phyloP scores from a whole-genome alignment of 2,113 vertebrate species.

The Sceloporus undulatus region DNA sequence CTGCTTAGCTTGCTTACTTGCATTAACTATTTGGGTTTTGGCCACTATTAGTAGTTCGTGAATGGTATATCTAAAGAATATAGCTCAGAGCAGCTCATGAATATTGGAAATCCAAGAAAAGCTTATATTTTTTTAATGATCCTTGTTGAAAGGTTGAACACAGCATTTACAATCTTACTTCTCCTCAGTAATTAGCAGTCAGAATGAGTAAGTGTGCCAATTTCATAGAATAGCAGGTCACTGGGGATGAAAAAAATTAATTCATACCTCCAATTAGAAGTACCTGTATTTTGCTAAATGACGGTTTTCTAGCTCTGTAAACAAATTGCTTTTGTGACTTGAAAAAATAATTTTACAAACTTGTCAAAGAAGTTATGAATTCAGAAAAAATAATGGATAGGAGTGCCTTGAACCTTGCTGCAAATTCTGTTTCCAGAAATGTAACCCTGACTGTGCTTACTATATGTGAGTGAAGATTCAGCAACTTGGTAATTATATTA shows the following conservation, averaged over 20 bases:
- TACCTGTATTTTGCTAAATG: slow-evolving; percentile 29
- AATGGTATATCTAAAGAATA: neutral
- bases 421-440: neutral
- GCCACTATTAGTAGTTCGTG: slow-evolving; percentile 26
- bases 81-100: slow-evolving; percentile 33
- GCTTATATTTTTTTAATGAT: slow-evolving; percentile 43
- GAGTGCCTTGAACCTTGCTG: neutral
- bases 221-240: slow-evolving; percentile 40
- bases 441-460: slow-evolving; percentile 8
- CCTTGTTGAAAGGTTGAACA: slow-evolving; percentile 29
- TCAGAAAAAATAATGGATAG: neutral
- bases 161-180: slow-evolving; percentile 30
- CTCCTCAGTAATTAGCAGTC: slow-evolving; percentile 42
- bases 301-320: slow-evolving; percentile 33
- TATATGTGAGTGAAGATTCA: slow-evolving; percentile 54
- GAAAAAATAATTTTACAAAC: slow-evolving; percentile 1
- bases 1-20: neutral
- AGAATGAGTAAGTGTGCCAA: slow-evolving; percentile 37
- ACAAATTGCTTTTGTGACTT: slow-evolving; percentile 36
- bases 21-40: slow-evolving; percentile 1
- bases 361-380: slow-evolving; percentile 4
- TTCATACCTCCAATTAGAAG: slow-evolving; percentile 24
- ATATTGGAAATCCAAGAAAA: slow-evolving; percentile 56
- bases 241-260: slow-evolving; percentile 36
- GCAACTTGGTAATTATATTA: slow-evolving; percentile 52